phyloP scores from a whole-genome alignment of 2,888 invertebrate species.

The Drosophila phalerata region DNA sequence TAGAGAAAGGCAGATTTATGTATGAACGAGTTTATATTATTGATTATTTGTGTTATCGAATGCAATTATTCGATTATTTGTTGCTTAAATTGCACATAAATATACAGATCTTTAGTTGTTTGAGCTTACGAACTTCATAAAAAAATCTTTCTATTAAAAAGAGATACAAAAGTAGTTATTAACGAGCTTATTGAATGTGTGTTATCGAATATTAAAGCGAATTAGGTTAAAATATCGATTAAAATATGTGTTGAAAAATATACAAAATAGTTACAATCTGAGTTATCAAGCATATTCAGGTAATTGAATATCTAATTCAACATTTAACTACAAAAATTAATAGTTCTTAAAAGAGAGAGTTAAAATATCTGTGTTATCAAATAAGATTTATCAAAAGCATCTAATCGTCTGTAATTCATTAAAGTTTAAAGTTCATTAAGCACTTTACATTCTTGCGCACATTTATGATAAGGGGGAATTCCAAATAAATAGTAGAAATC shows the following conservation, averaged over 20 bases:
- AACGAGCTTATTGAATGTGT: background rate
- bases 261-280: background rate
- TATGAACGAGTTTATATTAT: background rate
- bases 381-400: background rate
- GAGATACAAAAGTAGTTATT: too few species aligned
- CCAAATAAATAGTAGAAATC: constrained; percentile 22
- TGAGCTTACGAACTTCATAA: too few species aligned
- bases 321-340: too few species aligned
- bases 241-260: too few species aligned
- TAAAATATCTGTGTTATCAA: background rate
- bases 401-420: background rate
- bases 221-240: too few species aligned
- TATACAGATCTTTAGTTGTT: too few species aligned
- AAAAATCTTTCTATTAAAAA: background rate
- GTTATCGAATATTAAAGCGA: background rate
- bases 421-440: background rate
- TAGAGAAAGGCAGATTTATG: background rate
- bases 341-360: background rate
- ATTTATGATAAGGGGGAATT: background rate
- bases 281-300: too few species aligned
- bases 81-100: background rate
- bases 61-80: too few species aligned
- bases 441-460: background rate
- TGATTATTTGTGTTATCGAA: background rate
- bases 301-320: background rate